Conservation (phyloP, 2,797 vertebrate genomes). For the Myotis findleyi region DNA sequence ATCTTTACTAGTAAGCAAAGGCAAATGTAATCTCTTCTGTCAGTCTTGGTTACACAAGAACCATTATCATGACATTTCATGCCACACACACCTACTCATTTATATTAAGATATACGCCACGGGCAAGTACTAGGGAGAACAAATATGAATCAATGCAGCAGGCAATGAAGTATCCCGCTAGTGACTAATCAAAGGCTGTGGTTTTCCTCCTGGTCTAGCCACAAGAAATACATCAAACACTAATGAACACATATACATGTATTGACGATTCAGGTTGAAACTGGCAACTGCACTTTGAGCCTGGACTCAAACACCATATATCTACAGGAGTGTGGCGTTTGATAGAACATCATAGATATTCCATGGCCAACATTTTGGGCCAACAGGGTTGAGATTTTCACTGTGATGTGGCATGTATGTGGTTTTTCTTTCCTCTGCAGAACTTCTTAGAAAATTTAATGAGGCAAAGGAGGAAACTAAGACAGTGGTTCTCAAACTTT, state of each 20-base stretch:
- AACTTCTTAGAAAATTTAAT: background rate
- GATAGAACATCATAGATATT: background rate
- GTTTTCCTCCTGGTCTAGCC: background rate
- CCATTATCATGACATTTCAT: background rate
- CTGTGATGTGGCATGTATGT: background rate
- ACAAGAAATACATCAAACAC: background rate
- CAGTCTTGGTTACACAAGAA: background rate
- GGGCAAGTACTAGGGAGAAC: background rate
- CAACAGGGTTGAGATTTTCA: background rate
- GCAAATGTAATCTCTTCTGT: constrained; percentile 13
- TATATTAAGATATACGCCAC: constrained; percentile 3
- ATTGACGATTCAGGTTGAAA: background rate
- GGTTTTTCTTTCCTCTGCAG: background rate
- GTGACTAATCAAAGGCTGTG: background rate
- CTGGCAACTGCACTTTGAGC: background rate
- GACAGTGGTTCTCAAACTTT: background rate
- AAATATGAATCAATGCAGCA: background rate
- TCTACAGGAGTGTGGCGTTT: background rate
- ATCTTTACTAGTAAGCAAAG: constrained; percentile 46
- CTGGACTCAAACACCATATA: background rate
- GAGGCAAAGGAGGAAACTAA: background rate
- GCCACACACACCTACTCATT: background rate
- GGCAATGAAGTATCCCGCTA: background rate
- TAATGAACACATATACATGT: background rate
- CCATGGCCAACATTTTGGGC: background rate